Base-by-base conservation (phyloP, 2,888 invertebrate genomes). In the Cataglyphis livida region DNA sequence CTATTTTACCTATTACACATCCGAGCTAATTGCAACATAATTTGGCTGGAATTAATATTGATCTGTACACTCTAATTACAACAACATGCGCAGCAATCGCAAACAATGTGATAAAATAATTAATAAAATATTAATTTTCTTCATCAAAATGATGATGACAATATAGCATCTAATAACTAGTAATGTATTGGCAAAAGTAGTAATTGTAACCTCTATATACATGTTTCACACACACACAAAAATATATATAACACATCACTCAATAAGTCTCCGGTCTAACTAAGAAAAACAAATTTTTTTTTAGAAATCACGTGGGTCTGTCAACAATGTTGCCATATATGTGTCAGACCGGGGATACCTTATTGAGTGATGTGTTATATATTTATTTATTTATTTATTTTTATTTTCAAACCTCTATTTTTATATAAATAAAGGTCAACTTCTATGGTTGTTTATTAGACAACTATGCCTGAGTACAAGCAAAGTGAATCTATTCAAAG, bases 11-110 rank as follows among this genome's bases (percentile, higher is more conserved):
- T n/a, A 32, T 64, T 41, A 51, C 15, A 38, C 48, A 44, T 41
- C 15, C 21, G n/a, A 44, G 44, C 54, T 73, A 64, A 75, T 74
- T 38, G 62, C 48, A 41, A 81, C 18, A 71, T 38, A 62, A 62
- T 81, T 73, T 59, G 38, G 21, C 41, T 15, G 15, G 51, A 81
- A 75, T 81, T 73, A 81, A 81, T 74, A 75, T 75, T 62, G 64
- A 73, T 64, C 54, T 25, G 38, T 21, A 38, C 5, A 54, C 6
- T 62, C 62, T 21, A 35, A 12, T 48, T 41, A 38, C 10, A 38
- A 57, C 6, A 32, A 35, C 6, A 35, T 6, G 35, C 6, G 6
- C 35, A 35, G 6, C 35, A 6, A 21, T 1, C 25, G 9, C 57
- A 32, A 79, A 59, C 35, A 73, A 9, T 38, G n/a, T 12, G 38